Percentiles rank a stretch among this genome's conserved stretches.
These are phyloP conservation scores for Pseudococcus longispinus DNA, from an alignment of 2,888 invertebrate genomes.

Conservation along the genomic window DNA sequence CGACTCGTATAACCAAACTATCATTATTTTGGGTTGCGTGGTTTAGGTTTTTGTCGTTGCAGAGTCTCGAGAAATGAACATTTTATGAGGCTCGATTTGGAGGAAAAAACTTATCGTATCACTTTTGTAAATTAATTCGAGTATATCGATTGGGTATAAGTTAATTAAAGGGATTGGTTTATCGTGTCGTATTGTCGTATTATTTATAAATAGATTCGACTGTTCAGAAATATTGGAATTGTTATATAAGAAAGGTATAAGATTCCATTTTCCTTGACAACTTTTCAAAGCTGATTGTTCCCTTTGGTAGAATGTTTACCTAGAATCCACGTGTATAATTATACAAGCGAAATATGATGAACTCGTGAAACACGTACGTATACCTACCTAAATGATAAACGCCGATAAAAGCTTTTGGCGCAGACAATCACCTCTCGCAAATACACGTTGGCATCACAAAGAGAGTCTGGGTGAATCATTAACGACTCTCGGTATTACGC, in stretches of 20 bases:
- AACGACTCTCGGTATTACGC: not conserved
- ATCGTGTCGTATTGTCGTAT: not conserved
- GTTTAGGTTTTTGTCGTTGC: not conserved
- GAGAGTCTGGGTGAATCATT: conserved; percentile 9
- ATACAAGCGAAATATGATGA: not conserved
- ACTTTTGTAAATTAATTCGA: not conserved
- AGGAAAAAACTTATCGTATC: not conserved
- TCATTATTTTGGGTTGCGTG: not conserved
- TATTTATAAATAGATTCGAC: not conserved
- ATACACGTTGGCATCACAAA: not conserved
- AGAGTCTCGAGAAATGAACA: not conserved
- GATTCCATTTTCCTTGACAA: not conserved
- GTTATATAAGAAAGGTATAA: not conserved
- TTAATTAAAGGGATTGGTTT: not conserved
- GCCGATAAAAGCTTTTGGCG: conserved; percentile 31
- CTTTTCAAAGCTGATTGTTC: not conserved
- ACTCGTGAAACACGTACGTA: conserved; percentile 9
- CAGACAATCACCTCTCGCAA: conserved; percentile 7
- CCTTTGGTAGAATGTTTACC: not conserved
- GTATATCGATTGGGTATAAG: not conserved
- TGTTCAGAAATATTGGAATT: not conserved
- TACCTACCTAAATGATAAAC: not conserved
- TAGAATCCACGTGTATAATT: not conserved
- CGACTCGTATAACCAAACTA: not conserved
- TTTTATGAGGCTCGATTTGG: not conserved